Percentiles rank a stretch among this genome's conserved stretches.
phyloP scores from a whole-genome alignment of 2,113 vertebrate species.

The Coregonus clupeaformis region DNA sequence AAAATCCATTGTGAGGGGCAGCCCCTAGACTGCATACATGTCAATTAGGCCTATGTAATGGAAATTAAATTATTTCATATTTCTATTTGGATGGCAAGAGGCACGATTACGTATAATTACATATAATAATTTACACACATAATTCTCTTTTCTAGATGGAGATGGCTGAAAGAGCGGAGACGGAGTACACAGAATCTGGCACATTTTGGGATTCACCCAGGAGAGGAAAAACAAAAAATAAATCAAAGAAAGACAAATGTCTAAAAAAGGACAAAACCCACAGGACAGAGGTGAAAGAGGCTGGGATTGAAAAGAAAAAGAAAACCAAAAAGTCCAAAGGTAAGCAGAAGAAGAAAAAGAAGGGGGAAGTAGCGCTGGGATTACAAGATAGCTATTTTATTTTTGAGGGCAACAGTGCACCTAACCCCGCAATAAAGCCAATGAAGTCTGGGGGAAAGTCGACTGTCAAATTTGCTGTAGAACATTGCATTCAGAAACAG shows the following conservation, averaged over 20 bases:
- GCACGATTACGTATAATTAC: neutral
- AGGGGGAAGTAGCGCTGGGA: neutral
- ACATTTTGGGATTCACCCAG: conserved; percentile 11
- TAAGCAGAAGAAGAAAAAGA: conserved; percentile 10
- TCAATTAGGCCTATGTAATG: too few relatives aligned
- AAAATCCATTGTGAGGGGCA: too few relatives aligned
- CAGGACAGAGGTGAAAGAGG: neutral
- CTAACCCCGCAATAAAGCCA: neutral
- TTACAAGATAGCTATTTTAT: neutral
- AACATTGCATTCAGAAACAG: neutral
- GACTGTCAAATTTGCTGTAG: neutral
- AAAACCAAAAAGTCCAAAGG: conserved; percentile 49
- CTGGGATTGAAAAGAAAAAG: conserved; percentile 9
- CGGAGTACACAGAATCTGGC: neutral
- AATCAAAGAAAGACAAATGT: conserved; percentile 44
- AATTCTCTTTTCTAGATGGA: too few relatives aligned
- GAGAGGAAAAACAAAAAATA: conserved; percentile 51
- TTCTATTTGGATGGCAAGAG: neutral
- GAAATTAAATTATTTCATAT: neutral
- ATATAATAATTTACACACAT: too few relatives aligned
- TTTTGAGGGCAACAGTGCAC: neutral
- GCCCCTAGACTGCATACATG: too few relatives aligned
- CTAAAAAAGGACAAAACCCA: neutral
- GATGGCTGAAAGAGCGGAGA: too few relatives aligned
- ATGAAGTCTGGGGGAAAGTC: neutral